Evolutionary conservation across 2,888 invertebrate species (phyloP), one percentile per base, ranked within the genome.

Genomic region (Craniophora ligustri): DNA sequence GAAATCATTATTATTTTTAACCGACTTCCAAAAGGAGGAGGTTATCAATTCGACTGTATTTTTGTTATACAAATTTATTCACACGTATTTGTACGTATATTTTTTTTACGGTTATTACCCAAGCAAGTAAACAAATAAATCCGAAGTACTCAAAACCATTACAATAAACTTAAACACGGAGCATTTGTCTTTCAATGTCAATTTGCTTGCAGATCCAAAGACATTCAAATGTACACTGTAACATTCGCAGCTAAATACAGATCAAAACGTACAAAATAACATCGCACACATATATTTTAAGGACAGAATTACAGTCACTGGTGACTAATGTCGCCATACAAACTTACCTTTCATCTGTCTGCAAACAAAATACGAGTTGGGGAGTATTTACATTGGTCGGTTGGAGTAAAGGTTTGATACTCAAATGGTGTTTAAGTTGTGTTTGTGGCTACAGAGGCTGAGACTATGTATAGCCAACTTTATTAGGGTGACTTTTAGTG

Each of bases 271-370:
- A 35, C 50, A 39, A 63, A 59, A 54, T 28, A 47, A 41, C 57
- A 11, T 21, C 11, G n/a, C 23, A 21, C 38, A 21, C 64, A 57
- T 40, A 44, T 30, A 40, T 47, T 21, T 41, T 38, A 35, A 64
- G 38, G 38, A 46, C 54, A 11, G 48, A 36, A 69, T 68, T 55
- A 31, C 40, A 28, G 35, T 13, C 47, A 30, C 14, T n/a, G 19
- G 11, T 53, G 54, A 71, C 46, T 53, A 59, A 70, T 57, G 45
- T 26, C 15, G 13, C 10, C 34, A 36, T 38, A 58, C 54, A 23
- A 65, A 46, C 44, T 28, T 36, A 48, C 36, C 54, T 74, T 74
- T 71, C 59, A 66, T 71, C 67, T 49, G 14, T 56, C 28, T 47
- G 54, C 46, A 8, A 14, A 32, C 16, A 41, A 40, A 45, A 47